Percentiles rank a stretch among this genome's conserved stretches.
Evolutionary conservation across 2,888 invertebrate genomes (phyloP).

Genomic region (Drosophila ezoana): DNA sequence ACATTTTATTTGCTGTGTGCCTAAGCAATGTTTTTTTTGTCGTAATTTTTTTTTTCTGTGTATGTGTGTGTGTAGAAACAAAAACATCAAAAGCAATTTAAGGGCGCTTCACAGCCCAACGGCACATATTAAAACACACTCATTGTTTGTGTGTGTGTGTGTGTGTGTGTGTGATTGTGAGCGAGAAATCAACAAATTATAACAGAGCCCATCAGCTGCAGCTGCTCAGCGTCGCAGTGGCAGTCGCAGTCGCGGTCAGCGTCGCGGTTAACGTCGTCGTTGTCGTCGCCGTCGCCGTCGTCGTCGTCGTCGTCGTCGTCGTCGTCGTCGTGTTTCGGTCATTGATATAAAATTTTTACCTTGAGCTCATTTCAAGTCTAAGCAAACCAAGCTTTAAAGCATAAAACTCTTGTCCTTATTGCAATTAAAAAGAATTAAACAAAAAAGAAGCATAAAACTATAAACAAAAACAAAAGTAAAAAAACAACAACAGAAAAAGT

Average conservation of each 20-base stretch:
- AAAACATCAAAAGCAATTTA: constrained; percentile 28
- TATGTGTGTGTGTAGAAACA: neutral
- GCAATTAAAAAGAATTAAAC: constrained; percentile 22
- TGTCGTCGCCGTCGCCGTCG: constrained; percentile 28
- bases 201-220: constrained; percentile 54
- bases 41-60: constrained; percentile 12
- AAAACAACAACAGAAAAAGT: constrained; percentile 34
- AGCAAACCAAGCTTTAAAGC: constrained; percentile 58
- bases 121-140: constrained; percentile 10
- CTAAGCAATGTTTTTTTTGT: constrained; percentile 15
- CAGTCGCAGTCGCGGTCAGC: constrained; percentile 21
- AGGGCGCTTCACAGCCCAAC: constrained; percentile 29
- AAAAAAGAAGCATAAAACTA: constrained; percentile 6
- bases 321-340: constrained; percentile 55
- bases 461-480: constrained; percentile 1
- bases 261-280: constrained; percentile 30
- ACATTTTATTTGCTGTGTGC: constrained; percentile 41
- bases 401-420: constrained; percentile 33
- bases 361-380: constrained; percentile 78
- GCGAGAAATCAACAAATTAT: constrained; percentile 31
- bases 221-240: constrained; percentile 30
- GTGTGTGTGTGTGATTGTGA: constrained; percentile 6
- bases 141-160: neutral
- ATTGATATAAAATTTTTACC: constrained; percentile 72
- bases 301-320: constrained; percentile 24